phyloP scores from a whole-genome alignment of 1,140 invertebrate species.

The Nasonia vitripennis region DNA sequence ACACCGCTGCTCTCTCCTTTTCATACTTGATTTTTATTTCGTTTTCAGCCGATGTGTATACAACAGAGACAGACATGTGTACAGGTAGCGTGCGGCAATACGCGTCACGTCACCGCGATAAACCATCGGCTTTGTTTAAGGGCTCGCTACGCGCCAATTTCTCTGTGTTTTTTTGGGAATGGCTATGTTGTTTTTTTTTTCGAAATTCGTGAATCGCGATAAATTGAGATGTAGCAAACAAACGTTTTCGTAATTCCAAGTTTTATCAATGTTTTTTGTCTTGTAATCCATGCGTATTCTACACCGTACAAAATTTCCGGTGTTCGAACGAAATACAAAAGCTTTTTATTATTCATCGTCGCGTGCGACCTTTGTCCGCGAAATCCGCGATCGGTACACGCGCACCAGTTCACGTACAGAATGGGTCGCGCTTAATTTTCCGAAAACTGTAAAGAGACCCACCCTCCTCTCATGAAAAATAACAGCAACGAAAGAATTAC shows the following conservation, averaged over 20 bases:
- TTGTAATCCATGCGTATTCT: too few species aligned
- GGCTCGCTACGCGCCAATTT: neutral
- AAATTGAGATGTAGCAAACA: too few species aligned
- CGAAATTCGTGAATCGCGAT: neutral
- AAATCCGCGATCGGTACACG: too few species aligned
- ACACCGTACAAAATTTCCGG: too few species aligned
- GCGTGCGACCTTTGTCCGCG: too few species aligned
- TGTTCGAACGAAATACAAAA: too few species aligned
- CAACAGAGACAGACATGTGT: too few species aligned
- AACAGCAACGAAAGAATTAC: neutral
- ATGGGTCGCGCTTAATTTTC: neutral
- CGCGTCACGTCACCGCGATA: neutral
- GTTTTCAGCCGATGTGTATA: neutral
- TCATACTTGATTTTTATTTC: conserved; percentile 25
- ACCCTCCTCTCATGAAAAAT: neutral
- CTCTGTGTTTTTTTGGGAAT: too few species aligned
- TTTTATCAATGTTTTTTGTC: too few species aligned
- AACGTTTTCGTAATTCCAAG: too few species aligned
- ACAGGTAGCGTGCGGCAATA: neutral
- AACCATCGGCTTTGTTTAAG: neutral
- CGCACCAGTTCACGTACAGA: neutral
- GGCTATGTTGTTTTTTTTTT: neutral
- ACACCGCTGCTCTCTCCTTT: neutral
- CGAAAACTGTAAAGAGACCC: neutral
- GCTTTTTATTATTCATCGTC: too few species aligned